Evolutionary conservation across 2,797 vertebrate genomes (phyloP).

Genomic region (Pantherophis vulpinus): DNA sequence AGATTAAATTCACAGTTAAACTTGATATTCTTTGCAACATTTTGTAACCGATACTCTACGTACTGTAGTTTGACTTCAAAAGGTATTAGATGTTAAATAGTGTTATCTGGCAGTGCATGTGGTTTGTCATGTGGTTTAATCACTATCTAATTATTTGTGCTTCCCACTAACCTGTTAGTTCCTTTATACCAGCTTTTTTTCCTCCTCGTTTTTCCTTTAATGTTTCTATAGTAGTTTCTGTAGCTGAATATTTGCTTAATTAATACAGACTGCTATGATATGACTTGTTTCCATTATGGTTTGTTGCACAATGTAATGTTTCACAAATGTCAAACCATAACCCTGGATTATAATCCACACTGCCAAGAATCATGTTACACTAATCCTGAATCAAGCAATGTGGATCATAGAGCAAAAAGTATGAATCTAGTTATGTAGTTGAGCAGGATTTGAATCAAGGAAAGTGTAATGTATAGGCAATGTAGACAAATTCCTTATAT

Average conservation of each 20-base stretch:
- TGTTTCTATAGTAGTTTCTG: not conserved
- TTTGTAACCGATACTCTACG: not conserved
- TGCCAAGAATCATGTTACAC: not conserved
- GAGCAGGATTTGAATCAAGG: not conserved
- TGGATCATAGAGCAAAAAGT: not conserved
- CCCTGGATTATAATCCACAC: not conserved
- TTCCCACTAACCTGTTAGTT: not conserved
- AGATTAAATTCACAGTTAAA: conserved; percentile 13
- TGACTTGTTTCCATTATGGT: not conserved
- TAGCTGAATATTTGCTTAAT: not conserved
- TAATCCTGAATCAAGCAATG: not conserved
- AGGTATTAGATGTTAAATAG: not conserved
- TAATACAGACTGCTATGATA: not conserved
- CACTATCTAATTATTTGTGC: not conserved
- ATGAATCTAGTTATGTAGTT: not conserved
- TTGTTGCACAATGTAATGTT: not conserved
- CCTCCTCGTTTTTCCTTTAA: not conserved
- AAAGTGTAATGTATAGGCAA: not conserved
- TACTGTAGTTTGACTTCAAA: not conserved
- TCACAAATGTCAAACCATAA: not conserved
- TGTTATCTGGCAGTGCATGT: not conserved
- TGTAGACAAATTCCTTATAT: not conserved
- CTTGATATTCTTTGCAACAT: conserved; percentile 8
- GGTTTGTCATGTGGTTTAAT: not conserved
- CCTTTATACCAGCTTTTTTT: not conserved